Conservation (phyloP, 2,888 invertebrate genomes). For the Muschampia plurimacula region DNA sequence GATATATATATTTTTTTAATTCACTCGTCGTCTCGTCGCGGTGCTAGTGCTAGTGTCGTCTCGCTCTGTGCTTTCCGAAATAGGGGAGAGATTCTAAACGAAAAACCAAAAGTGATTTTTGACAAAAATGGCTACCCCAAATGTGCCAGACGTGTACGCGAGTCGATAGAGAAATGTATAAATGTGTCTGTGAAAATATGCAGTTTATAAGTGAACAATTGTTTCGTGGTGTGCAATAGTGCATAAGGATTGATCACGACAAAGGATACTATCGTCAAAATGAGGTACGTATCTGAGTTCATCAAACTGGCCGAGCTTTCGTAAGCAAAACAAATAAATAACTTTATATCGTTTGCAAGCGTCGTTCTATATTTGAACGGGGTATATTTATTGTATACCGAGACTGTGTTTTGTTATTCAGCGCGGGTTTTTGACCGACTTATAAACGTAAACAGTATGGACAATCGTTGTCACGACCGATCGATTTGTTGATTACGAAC, state of each 20-base stretch:
- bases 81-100: slow-evolving; percentile 74
- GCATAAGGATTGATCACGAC: slow-evolving; percentile 80
- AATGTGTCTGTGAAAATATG: slow-evolving; percentile 78
- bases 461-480: slow-evolving; percentile 64
- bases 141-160: slow-evolving; percentile 66
- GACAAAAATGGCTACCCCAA: slow-evolving; percentile 81
- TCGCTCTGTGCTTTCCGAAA: slow-evolving; percentile 71
- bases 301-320: slow-evolving; percentile 72
- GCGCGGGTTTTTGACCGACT: slow-evolving; percentile 59
- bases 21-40: slow-evolving; percentile 57
- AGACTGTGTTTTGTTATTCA: slow-evolving; percentile 60
- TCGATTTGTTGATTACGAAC: slow-evolving; percentile 74
- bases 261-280: slow-evolving; percentile 79
- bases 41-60: slow-evolving; percentile 78
- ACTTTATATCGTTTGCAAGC: slow-evolving; percentile 65
- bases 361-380: slow-evolving; percentile 71
- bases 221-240: slow-evolving; percentile 81
- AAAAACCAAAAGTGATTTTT: slow-evolving; percentile 71
- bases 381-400: slow-evolving; percentile 59
- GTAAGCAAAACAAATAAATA: slow-evolving; percentile 83
- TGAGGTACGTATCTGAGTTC: slow-evolving; percentile 79
- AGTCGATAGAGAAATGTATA: slow-evolving; percentile 73
- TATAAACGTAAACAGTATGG: slow-evolving; percentile 72
- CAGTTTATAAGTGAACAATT: slow-evolving; percentile 82
- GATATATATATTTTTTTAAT: slow-evolving; percentile 49